Percentiles rank a stretch among this genome's conserved stretches.
Conservation (phyloP, 2,888 invertebrate genomes). For the Achlya flavicornis region DNA sequence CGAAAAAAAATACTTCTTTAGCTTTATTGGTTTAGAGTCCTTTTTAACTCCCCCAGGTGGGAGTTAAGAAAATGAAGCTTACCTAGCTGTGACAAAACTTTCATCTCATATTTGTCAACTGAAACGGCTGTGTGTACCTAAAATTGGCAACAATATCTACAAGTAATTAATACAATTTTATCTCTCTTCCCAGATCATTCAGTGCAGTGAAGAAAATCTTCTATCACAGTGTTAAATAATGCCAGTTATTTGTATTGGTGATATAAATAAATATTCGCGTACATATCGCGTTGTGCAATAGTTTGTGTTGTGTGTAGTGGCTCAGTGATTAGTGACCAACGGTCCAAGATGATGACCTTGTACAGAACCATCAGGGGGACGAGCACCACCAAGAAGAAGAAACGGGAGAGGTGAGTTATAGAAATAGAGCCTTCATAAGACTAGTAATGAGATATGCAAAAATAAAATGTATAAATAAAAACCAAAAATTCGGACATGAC, state of each 20-base stretch:
- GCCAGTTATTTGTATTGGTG: background rate
- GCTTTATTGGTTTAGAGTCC: no score
- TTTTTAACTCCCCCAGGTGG: no score
- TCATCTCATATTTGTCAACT: background rate
- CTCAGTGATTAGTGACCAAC: conserved; percentile 31
- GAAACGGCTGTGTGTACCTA: background rate
- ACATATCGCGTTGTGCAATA: conserved; percentile 24
- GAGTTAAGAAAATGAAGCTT: no score
- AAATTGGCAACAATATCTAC: background rate
- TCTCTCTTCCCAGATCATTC: background rate
- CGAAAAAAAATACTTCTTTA: no score
- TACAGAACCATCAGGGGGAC: conserved; percentile 83
- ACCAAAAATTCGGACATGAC: no score
- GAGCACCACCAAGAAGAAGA: conserved; percentile 78
- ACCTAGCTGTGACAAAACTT: background rate
- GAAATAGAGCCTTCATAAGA: no score
- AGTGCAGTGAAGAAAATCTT: conserved; percentile 6
- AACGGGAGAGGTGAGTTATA: conserved; percentile 73
- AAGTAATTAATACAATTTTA: background rate
- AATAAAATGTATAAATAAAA: no score
- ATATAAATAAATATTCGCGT: background rate
- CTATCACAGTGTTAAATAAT: conserved; percentile 1
- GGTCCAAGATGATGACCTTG: conserved; percentile 81
- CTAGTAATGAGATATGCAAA: no score
- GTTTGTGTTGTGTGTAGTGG: conserved; percentile 38